phyloP scores from a whole-genome alignment of 2,113 vertebrate genomes.

The Microtus oregoni region DNA sequence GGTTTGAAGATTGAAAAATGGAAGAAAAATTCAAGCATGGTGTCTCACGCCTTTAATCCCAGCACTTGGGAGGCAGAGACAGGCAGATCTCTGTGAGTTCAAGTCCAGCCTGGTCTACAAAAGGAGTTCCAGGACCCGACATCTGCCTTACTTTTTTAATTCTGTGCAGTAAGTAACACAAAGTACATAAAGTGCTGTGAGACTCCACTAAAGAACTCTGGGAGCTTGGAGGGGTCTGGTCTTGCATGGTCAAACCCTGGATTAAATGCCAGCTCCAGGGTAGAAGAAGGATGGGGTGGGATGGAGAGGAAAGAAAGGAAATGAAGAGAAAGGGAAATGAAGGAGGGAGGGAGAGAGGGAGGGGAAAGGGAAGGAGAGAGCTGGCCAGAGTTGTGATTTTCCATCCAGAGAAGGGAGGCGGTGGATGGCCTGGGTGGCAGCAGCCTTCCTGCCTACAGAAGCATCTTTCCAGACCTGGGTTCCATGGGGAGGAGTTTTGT shows the following conservation, averaged over 20 bases:
- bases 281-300: not conserved
- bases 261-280: not conserved
- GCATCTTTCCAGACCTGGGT: not conserved
- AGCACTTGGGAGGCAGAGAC: too few relatives aligned
- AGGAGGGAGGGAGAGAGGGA: not conserved
- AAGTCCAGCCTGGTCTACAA: too few relatives aligned
- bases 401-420: not conserved
- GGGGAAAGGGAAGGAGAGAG: too few relatives aligned
- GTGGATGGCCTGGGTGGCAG: not conserved
- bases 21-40: too few relatives aligned
- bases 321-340: not conserved
- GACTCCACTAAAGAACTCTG: not conserved
- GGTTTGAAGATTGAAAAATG: too few relatives aligned
- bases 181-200: too few relatives aligned
- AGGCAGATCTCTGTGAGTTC: too few relatives aligned
- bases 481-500: not conserved
- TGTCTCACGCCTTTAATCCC: too few relatives aligned
- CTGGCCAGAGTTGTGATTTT: not conserved
- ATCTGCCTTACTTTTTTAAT: not conserved
- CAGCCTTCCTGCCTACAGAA: not conserved
- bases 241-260: not conserved
- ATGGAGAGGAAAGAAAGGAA: not conserved
- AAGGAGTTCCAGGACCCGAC: not conserved
- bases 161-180: not conserved
- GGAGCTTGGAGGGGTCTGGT: not conserved